Base-by-base conservation (phyloP, 2,797 vertebrate species). In the Alauda arvensis region DNA sequence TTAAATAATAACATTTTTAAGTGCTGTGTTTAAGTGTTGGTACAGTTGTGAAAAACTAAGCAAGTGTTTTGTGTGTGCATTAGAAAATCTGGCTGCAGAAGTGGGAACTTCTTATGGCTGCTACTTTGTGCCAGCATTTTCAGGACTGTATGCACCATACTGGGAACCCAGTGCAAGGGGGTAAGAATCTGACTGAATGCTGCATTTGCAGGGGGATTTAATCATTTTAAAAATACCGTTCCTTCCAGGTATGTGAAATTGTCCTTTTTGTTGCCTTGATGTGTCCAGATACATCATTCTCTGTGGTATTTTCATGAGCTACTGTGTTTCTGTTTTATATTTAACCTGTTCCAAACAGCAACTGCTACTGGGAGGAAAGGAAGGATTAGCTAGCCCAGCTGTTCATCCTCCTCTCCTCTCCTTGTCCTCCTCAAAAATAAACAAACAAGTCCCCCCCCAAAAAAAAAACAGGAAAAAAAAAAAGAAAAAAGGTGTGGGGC, bases 151-250 rank as follows among this genome's bases (percentile, higher is more conserved):
- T 29, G 99, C 99, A 18, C 99, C 99, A 7, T 99, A 99, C 93
- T 99, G 99, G 99, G 99, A 99, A 88, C 98, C 99, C 55, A 99
- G 98, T 69, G 99, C 99, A 15, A 97, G 99, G 97, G 99, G 99
- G 99, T 99, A 95, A 96, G 97, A 57, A 71, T 65, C 87, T 80
- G n/a, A 66, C 12, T 83, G 49, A 72, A 67, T 10, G 5, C 55
- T 90, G 28, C 33, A 23, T 81, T 84, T 83, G 15, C 43, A 77
- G 29, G 12, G 37, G 46, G 7, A 39, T 59, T 42, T 66, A 69
- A 48, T 87, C 13, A 53, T 85, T 76, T 79, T 76, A 45, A 18
- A 66, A 81, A 51, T 48, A 57, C 7, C 62, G 11, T 34, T 80
- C 24, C 20, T 71, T 80, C 51, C 51, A 85, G 25, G 43, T 79